Evolutionary conservation across 2,888 invertebrate genomes (phyloP).

Genomic region (Panorpa germanica): DNA sequence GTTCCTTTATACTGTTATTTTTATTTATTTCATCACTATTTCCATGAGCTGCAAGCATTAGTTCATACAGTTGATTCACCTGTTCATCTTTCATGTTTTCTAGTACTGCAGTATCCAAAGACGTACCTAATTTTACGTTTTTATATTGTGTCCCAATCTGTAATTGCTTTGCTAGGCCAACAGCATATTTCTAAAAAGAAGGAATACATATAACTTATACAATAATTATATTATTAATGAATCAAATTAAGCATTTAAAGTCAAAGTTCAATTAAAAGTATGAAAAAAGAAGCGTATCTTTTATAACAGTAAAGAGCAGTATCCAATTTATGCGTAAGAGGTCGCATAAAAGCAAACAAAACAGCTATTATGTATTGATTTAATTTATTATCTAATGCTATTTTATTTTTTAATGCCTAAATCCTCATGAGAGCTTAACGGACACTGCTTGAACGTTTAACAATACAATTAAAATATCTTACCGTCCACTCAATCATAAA

Average conservation of each 20-base stretch:
- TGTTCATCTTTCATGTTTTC: conserved; percentile 66
- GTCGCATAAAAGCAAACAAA: too few species aligned
- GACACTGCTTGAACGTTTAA: neutral
- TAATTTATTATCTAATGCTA: too few species aligned
- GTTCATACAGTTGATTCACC: conserved; percentile 64
- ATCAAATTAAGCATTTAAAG: conserved; percentile 1
- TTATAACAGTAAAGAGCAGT: conserved; percentile 7
- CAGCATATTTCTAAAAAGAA: conserved; percentile 50
- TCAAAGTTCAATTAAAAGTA: too few species aligned
- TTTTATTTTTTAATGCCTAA: neutral
- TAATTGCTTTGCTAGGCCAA: conserved; percentile 53
- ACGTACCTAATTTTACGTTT: conserved; percentile 38
- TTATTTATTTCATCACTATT: conserved; percentile 16
- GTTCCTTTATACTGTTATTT: conserved; percentile 6
- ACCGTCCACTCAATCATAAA: conserved; percentile 87
- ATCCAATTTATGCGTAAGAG: too few species aligned
- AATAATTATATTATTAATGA: conserved; percentile 10
- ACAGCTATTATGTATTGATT: too few species aligned
- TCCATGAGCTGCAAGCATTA: conserved; percentile 48
- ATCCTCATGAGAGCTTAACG: neutral
- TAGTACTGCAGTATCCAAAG: conserved; percentile 38
- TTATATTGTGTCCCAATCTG: conserved; percentile 40
- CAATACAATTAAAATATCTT: conserved; percentile 17
- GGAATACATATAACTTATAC: conserved; percentile 9
- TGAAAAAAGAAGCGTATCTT: neutral